Evolutionary conservation across 2,113 vertebrate genomes (phyloP), one percentile per base, ranked within the genome.

Genomic region (Colius striatus): DNA sequence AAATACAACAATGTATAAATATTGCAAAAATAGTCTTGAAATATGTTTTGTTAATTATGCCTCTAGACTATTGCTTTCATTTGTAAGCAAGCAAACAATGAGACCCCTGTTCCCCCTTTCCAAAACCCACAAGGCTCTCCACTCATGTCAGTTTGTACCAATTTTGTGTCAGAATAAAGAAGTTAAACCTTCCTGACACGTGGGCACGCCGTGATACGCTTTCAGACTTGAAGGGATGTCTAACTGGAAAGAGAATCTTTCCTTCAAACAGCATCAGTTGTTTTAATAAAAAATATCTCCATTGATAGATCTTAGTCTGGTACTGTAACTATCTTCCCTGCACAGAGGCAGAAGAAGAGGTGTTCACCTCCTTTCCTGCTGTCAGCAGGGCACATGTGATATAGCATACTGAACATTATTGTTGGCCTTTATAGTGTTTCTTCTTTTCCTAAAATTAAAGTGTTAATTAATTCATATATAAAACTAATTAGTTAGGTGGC

Each of bases 1-100:
- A 77, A 60, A 83, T 81, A 77, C 43, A 84, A 63, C 67, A 67
- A 88, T 15, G 13, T 66, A 23, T 61, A 83, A 77, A 82, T 74
- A n/a, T 62, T 67, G 61, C 29, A 75, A 43, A 81, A 77, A 32
- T n/a, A 65, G 38, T 11, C 23, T 61, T 67, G 62, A 67, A 73
- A 29, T 34, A 2, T 7, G 11, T 62, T 43, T 80, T 25, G 4
- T 51, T 88, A 63, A 58, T 92, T 87, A 48, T 65, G 32, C 34
- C 32, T 77, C 47, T 48, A 30, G 67, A 63, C 3, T 23, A 9
- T 13, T 77, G 41, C 19, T 62, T 80, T 86, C 34, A 30, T 53
- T 55, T 82, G 30, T 32, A 36, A 82, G 70, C 13, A 54, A 80
- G 32, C 15, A 61, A 58, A 10, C 26, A 70, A n/a, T 14, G 48